Conservation (phyloP, 2,113 vertebrate genomes). For the Aythya baeri region DNA sequence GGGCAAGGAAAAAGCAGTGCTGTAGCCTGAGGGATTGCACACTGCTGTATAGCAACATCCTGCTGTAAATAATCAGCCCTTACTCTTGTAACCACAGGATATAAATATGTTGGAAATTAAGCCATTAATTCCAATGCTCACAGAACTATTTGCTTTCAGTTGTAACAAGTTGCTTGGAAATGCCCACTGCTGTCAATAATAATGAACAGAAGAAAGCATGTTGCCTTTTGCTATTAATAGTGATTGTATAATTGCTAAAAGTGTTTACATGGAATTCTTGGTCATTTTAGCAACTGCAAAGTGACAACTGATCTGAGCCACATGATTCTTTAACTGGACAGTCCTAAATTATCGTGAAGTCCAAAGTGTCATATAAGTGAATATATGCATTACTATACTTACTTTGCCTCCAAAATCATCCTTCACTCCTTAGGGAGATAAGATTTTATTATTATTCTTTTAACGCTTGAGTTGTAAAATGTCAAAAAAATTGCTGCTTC, state of each 20-base stretch:
- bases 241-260: slow-evolving; percentile 15
- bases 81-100: not conserved
- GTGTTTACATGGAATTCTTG: slow-evolving; percentile 13
- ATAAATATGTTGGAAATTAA: slow-evolving; percentile 30
- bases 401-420: not conserved
- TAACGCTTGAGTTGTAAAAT: not conserved
- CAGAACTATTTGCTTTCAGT: slow-evolving; percentile 29
- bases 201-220: not conserved
- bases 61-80: slow-evolving; percentile 13
- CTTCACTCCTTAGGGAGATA: not conserved
- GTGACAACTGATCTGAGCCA: slow-evolving; percentile 22
- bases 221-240: slow-evolving; percentile 26
- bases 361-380: not conserved
- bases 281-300: slow-evolving; percentile 47
- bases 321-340: slow-evolving; percentile 23
- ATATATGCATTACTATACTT: not conserved
- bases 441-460: not conserved
- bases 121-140: not conserved
- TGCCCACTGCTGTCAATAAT: not conserved
- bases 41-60: slow-evolving; percentile 14
- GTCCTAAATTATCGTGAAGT: slow-evolving; percentile 3
- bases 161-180: slow-evolving; percentile 25
- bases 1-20: not conserved
- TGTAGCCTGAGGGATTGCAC: slow-evolving; percentile 31
- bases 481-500: not conserved